Conservation (phyloP, 2,888 invertebrate genomes). For the Drosophila nigritarsus region DNA sequence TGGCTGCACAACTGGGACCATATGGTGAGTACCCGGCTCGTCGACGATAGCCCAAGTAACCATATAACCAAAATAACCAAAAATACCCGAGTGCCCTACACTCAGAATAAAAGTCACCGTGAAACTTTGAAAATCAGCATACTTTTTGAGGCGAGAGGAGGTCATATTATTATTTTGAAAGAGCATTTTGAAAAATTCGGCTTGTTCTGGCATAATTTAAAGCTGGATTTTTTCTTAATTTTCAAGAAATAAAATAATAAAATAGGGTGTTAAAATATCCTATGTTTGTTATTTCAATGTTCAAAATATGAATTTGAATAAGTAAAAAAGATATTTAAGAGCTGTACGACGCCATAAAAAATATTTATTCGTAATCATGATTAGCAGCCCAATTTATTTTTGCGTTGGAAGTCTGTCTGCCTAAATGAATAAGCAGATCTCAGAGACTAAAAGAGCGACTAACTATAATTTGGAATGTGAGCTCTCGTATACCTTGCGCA, state of each 20-base stretch:
- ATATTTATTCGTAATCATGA: neutral
- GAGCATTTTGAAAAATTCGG: neutral
- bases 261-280: neutral
- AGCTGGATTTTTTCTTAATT: neutral
- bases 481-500: too few species aligned
- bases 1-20: slow-evolving; percentile 85
- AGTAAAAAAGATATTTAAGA: neutral
- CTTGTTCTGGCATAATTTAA: neutral
- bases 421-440: neutral
- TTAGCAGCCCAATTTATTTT: too few species aligned
- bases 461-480: neutral
- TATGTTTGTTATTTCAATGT: neutral
- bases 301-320: neutral
- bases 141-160: neutral
- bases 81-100: neutral
- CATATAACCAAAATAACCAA: neutral
- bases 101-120: neutral
- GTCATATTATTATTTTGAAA: neutral
- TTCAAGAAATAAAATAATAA: neutral
- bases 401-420: too few species aligned
- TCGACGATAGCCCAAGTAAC: slow-evolving; percentile 5
- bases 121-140: neutral
- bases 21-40: slow-evolving; percentile 82
- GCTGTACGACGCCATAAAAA: too few species aligned
- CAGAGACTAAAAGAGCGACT: neutral